These are phyloP conservation scores for Eurystomus gularis DNA, from an alignment of 2,113 vertebrate genomes.

Conservation along the genomic window DNA sequence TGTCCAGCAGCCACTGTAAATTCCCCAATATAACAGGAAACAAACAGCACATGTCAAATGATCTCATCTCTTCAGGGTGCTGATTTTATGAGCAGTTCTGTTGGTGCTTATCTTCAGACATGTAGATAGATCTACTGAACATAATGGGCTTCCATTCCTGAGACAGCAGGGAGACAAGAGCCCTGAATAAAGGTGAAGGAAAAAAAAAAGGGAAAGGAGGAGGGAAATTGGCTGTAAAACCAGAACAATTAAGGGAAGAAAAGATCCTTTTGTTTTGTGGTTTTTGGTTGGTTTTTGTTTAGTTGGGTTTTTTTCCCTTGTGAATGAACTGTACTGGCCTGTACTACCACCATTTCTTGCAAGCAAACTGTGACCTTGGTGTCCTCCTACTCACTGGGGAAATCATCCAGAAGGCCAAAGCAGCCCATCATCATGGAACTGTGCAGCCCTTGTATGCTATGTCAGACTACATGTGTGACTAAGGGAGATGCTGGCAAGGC, in stretches of 20 bases:
- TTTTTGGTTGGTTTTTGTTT: not conserved
- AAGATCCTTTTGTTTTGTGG: not conserved
- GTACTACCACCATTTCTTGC: not conserved
- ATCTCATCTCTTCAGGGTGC: constrained; percentile 21
- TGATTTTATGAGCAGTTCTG: constrained; percentile 14
- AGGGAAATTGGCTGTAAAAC: not conserved
- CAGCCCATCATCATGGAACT: not conserved
- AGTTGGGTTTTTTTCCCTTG: not conserved
- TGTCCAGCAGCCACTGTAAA: constrained; percentile 45
- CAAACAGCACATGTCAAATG: constrained; percentile 43
- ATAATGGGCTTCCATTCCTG: not conserved
- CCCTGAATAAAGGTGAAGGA: not conserved
- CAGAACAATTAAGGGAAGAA: no score
- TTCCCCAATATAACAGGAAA: not conserved
- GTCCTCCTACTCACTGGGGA: not conserved
- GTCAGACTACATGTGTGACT: not conserved
- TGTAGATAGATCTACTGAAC: not conserved
- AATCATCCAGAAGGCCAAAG: not conserved
- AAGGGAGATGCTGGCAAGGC: not conserved
- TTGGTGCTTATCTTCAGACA: constrained; percentile 19
- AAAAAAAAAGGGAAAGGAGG: not conserved
- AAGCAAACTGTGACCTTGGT: not conserved
- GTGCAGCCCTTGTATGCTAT: accelerated
- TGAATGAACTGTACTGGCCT: not conserved
- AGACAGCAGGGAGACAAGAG: not conserved